Base-by-base conservation (phyloP, 2,113 vertebrate genomes). In the Neotoma lepida region DNA sequence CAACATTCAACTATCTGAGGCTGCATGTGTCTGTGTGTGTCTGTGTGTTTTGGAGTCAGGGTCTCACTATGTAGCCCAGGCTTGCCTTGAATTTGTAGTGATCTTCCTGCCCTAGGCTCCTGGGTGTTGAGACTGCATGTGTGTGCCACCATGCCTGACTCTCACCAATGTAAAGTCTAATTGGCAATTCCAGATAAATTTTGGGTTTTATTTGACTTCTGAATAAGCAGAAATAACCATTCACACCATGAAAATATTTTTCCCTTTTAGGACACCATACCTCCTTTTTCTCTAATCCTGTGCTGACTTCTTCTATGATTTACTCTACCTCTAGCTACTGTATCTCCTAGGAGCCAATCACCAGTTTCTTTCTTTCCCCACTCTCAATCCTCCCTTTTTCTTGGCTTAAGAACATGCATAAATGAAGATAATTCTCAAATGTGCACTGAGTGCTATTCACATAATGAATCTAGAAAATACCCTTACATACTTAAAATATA, bases 131-230 rank as follows among this genome's bases (percentile, higher is more conserved):
- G 64, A n/a, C 14, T 26, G 33, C 22, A 51, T 20, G 30, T 86
- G 13, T 86, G 46, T 26, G 20, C 64, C 35, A 86, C 64, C 18
- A 35, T 26, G 33, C 44, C 41, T 66, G 44, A 20, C 30, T 86
- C 44, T 49, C 33, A 89, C 41, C 12, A 90, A 5, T 12, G 2
- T 86, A 80, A 73, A 74, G 49, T 88, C 76, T 93, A 73, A 86
- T 24, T 86, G 84, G 49, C 24, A 94, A 87, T 74, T 73, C 64
- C 58, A 54, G n/a, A 46, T 30, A 90, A 24, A 13, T 87, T 76
- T 77, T 68, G 80, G 58, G 33, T 94, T 92, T 90, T 77, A 89
- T 15, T 61, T 92, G 51, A 81, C 14, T 85, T 93, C 89, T 87
- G 18, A 93, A 51, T 73, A 93, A 89, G 41, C 41, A 78, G 76